Conservation (phyloP, 2,888 invertebrate genomes). For the Drosophila putrida region DNA sequence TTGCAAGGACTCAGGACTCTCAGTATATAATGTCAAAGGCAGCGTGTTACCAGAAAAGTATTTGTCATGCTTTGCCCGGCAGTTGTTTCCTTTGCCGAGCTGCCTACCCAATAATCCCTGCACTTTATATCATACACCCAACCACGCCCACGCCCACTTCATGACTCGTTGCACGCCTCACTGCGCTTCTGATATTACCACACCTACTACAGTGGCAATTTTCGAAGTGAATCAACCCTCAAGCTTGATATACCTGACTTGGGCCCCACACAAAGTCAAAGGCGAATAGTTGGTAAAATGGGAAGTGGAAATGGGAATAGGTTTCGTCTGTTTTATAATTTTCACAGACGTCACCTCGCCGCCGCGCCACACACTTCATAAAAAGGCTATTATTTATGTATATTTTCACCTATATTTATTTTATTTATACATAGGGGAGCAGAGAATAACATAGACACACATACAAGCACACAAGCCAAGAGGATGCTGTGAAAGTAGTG, state of each 20-base stretch:
- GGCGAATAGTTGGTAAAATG: background rate
- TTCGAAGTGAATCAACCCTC: constrained; percentile 39
- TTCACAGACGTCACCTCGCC: constrained; percentile 53
- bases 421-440: constrained; percentile 56
- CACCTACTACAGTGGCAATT: constrained; percentile 39
- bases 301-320: constrained; percentile 11
- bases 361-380: constrained; percentile 53
- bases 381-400: constrained; percentile 75
- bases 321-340: constrained; percentile 67
- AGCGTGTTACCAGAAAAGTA: constrained; percentile 22
- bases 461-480: constrained; percentile 7
- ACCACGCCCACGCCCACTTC: constrained; percentile 20
- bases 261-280: background rate
- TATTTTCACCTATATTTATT: constrained; percentile 79
- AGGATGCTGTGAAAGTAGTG: constrained; percentile 49
- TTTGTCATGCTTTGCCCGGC: constrained; percentile 36
- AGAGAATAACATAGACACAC: constrained; percentile 6
- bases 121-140: constrained; percentile 5
- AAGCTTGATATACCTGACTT: constrained; percentile 27
- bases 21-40: constrained; percentile 21
- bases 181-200: constrained; percentile 55
- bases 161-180: constrained; percentile 51
- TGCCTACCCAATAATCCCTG: constrained; percentile 22
- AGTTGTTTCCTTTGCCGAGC: constrained; percentile 25
- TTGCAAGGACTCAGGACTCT: constrained; percentile 10